phyloP scores from a whole-genome alignment of 2,797 vertebrate genomes.

The Siniperca undulata region DNA sequence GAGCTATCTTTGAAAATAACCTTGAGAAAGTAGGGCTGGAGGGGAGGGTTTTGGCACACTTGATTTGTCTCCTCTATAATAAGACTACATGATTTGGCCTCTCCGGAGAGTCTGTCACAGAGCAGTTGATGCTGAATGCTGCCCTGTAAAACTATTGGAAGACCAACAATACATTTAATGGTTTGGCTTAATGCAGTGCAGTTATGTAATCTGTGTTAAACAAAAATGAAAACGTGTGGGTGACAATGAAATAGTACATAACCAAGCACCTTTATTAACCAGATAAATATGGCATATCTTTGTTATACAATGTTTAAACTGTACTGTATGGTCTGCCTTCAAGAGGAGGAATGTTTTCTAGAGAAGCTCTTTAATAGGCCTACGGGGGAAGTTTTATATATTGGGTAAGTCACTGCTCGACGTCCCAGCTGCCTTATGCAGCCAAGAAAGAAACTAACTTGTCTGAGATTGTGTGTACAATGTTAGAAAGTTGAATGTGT shows the following conservation, averaged over 20 bases:
- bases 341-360: constrained; percentile 37
- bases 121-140: constrained; percentile 60
- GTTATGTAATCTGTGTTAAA: constrained; percentile 60
- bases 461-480: constrained; percentile 1
- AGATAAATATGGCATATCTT: constrained; percentile 45
- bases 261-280: constrained; percentile 55
- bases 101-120: constrained; percentile 75
- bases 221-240: constrained; percentile 49
- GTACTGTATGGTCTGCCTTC: constrained; percentile 21
- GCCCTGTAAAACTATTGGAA: constrained; percentile 64
- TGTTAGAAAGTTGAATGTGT: constrained; percentile 8
- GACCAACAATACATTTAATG: constrained; percentile 70
- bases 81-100: constrained; percentile 80
- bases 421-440: constrained; percentile 17
- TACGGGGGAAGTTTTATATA: constrained; percentile 18
- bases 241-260: constrained; percentile 50
- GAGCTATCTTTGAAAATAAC: constrained; percentile 87
- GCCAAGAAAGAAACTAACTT: constrained; percentile 16
- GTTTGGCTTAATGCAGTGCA: constrained; percentile 48
- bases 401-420: constrained; percentile 6
- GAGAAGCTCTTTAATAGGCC: constrained; percentile 36
- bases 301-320: constrained; percentile 28
- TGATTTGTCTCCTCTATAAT: constrained; percentile 82
- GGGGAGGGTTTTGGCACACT: constrained; percentile 75
- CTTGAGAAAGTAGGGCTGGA: constrained; percentile 86